Evolutionary conservation across 2,888 invertebrate species (phyloP).

Genomic region (Drosophila subquinaria): DNA sequence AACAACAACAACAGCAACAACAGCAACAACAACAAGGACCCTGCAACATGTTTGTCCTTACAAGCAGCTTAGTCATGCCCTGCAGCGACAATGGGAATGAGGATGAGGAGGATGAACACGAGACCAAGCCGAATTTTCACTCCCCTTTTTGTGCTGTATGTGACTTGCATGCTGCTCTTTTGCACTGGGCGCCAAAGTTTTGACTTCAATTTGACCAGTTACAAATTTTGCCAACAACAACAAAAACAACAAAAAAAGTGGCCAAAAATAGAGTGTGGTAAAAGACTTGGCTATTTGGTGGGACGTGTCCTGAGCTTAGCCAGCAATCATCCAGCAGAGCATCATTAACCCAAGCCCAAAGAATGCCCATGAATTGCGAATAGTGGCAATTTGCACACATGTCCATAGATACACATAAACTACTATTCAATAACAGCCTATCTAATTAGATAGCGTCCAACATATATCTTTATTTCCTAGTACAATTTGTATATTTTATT

Average conservation of each 20-base stretch:
- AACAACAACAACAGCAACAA: constrained; percentile 28
- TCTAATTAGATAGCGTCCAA: not conserved
- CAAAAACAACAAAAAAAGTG: constrained; percentile 15
- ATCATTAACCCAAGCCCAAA: constrained; percentile 26
- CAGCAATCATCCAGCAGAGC: constrained; percentile 46
- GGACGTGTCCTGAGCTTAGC: constrained; percentile 51
- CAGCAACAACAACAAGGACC: constrained; percentile 29
- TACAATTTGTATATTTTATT: no score
- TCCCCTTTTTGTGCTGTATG: constrained; percentile 47
- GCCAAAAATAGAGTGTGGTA: constrained; percentile 55
- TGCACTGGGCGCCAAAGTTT: constrained; percentile 68
- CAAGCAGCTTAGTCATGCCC: constrained; percentile 49
- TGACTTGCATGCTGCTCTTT: constrained; percentile 65
- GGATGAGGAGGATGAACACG: constrained; percentile 3
- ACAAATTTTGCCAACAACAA: constrained; percentile 20
- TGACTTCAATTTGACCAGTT: constrained; percentile 57
- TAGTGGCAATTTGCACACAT: not conserved
- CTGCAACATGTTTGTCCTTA: constrained; percentile 22
- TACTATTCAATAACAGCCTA: not conserved
- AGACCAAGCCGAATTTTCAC: constrained; percentile 34
- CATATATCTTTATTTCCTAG: no score
- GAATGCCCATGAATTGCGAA: not conserved
- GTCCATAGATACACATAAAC: not conserved
- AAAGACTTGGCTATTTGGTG: constrained; percentile 57
- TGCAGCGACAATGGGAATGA: constrained; percentile 10